Base-by-base conservation (phyloP, 1,140 invertebrate species). In the Saccostrea cuccullata region DNA sequence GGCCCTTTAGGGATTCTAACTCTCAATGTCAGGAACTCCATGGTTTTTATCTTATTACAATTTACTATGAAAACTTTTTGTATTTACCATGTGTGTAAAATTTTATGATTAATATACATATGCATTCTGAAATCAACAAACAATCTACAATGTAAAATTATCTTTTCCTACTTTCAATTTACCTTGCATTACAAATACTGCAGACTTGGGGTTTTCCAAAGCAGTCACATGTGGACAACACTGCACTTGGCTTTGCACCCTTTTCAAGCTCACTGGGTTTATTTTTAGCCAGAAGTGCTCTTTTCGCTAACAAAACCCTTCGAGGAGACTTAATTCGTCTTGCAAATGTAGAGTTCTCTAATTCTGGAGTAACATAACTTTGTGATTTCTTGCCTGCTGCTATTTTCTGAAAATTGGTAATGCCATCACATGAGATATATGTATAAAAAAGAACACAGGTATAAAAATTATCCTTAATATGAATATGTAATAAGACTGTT, bases 151-250 rank as follows among this genome's bases (percentile, higher is more conserved):
- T 20, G 5, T n/a, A n/a, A 70, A 5, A 11, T 5, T 3, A 70
- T 70, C 64, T 70, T 26, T 1, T 20, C 26, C 47, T 47, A 47
- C 6, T 47, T 64, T 36, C 40, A 8, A n/a, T 89, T 90, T 86
- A 94, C 94, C 93, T 93, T 15, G 91, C 89, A 36, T 90, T 87
- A 89, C 94, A 94, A 8, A 93, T 84, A 8, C 90, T 91, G 89
- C 94, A 94, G 2, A 94, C 89, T 56, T 83, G 90, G 12, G 94
- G 91, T 55, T 92, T 90, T 13, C 93, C 93, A 91, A 88, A 94
- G 86, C 94, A 94, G 9, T 92, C 88, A 90, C 94, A 94, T 26
- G 89, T 90, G 6, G 89, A 86, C 58, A 90, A 13, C 58, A 85
- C 60, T 26, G 84, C 60, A 20, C 70, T 70, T 26, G 60, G n/a